These are phyloP conservation scores for Thunnus maccoyii DNA, from an alignment of 2,113 vertebrate species.

Conservation along the genomic window DNA sequence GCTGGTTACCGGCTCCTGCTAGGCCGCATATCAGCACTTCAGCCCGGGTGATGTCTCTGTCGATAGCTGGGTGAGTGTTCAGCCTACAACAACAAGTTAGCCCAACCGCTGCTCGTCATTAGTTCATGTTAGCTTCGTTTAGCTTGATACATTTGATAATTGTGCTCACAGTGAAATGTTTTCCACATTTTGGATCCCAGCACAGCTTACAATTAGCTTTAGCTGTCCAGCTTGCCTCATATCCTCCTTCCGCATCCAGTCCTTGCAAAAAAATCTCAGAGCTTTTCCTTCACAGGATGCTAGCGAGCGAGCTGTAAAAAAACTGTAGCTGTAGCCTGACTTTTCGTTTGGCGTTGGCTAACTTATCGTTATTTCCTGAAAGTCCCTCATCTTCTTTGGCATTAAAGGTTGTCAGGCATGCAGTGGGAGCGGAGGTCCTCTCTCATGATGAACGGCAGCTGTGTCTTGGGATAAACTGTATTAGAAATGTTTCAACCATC, in stretches of 20 bases:
- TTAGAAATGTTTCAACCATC: conserved; percentile 54
- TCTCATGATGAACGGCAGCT: conserved; percentile 47
- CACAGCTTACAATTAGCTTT: conserved; percentile 71
- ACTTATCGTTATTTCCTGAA: conserved; percentile 60
- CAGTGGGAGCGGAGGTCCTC: conserved; percentile 18
- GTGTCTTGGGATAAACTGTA: conserved; percentile 44
- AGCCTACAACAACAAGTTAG: conserved; percentile 37
- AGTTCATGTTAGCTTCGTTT: conserved; percentile 30
- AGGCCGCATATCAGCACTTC: conserved; percentile 68
- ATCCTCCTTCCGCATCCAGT: conserved; percentile 79
- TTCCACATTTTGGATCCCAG: conserved; percentile 48
- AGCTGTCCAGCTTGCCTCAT: conserved; percentile 74
- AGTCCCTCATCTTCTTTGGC: conserved; percentile 59
- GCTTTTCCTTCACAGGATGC: conserved; percentile 67
- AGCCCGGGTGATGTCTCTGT: conserved; percentile 35
- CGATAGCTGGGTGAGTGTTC: conserved; percentile 33
- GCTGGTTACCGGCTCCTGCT: conserved; percentile 71
- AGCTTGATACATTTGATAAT: conserved; percentile 14
- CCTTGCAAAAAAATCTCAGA: conserved; percentile 68
- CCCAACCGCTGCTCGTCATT: conserved; percentile 1
- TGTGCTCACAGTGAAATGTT: conserved; percentile 54
- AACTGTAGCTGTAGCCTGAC: conserved; percentile 57
- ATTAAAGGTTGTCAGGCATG: conserved; percentile 19
- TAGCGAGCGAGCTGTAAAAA: conserved; percentile 50
- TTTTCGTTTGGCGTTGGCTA: conserved; percentile 55